Conservation (phyloP, 2,113 vertebrate species). For the Urocolius indicus region DNA sequence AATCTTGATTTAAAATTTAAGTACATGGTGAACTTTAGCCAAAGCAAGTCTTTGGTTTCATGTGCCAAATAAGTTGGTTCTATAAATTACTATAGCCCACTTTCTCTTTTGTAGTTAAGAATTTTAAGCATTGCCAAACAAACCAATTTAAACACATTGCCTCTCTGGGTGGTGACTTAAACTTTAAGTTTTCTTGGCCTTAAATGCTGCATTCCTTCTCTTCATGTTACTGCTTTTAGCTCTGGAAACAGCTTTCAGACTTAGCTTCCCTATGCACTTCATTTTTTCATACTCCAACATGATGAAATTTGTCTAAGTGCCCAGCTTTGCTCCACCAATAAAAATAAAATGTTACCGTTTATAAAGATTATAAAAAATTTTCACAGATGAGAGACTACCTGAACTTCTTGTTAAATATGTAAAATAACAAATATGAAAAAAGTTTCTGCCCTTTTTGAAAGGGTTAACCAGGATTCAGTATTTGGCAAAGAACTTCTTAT, state of each 20-base stretch:
- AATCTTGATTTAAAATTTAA: neutral
- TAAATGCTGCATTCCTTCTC: slow-evolving; percentile 51
- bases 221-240: slow-evolving; percentile 66
- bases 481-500: neutral
- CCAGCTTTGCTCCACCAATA: neutral
- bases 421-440: neutral
- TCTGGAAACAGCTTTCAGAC: slow-evolving; percentile 66
- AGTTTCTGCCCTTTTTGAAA: neutral
- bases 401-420: neutral
- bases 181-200: slow-evolving; percentile 76
- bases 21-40: neutral
- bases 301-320: slow-evolving; percentile 10
- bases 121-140: slow-evolving; percentile 70
- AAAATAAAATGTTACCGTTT: slow-evolving; percentile 47
- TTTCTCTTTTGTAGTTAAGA: slow-evolving; percentile 62
- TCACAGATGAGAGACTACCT: neutral
- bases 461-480: neutral
- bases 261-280: slow-evolving; percentile 58
- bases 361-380: slow-evolving; percentile 12
- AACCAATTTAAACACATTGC: slow-evolving; percentile 71
- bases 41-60: neutral
- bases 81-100: neutral
- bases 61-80: neutral
- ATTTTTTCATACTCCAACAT: neutral
- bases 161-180: slow-evolving; percentile 69